Evolutionary conservation across 2,888 invertebrate genomes (phyloP).

Genomic region (Atethmia centrago): DNA sequence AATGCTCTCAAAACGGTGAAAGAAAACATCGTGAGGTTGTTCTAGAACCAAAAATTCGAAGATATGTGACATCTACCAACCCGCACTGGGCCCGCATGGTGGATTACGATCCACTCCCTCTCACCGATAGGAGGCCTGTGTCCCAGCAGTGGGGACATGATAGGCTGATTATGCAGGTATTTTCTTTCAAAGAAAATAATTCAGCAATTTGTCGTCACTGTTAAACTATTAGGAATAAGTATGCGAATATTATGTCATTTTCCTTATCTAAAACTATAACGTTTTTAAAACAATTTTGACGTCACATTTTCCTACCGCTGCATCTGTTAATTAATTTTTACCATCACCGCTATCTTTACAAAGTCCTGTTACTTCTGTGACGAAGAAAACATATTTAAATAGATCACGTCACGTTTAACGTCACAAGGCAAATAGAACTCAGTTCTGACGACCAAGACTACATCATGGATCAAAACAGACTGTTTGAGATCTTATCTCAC

Average conservation of each 20-base stretch:
- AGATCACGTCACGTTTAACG: slow-evolving; percentile 49
- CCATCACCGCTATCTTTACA: slow-evolving; percentile 12
- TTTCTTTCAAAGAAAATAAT: no score
- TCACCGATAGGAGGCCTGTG: no score
- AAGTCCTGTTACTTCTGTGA: slow-evolving; percentile 17
- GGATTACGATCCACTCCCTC: no score
- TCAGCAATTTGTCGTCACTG: not conserved
- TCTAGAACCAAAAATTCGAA: no score
- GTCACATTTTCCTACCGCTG: not conserved
- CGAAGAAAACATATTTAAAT: slow-evolving; percentile 42
- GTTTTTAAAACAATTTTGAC: not conserved
- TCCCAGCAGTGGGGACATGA: no score
- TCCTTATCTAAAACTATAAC: not conserved
- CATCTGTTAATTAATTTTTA: not conserved
- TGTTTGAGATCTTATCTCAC: slow-evolving; percentile 25
- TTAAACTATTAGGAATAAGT: not conserved
- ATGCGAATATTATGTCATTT: no score
- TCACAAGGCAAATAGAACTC: slow-evolving; percentile 35
- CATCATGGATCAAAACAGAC: slow-evolving; percentile 44
- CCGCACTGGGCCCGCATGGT: no score
- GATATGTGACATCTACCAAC: no score
- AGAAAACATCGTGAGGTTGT: no score
- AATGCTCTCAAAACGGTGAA: no score
- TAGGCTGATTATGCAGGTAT: no score
- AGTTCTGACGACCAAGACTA: slow-evolving; percentile 42